Evolutionary conservation across 2,888 invertebrate genomes (phyloP), one percentile per base, ranked within the genome.

Genomic region (Vesta saturnalis): DNA sequence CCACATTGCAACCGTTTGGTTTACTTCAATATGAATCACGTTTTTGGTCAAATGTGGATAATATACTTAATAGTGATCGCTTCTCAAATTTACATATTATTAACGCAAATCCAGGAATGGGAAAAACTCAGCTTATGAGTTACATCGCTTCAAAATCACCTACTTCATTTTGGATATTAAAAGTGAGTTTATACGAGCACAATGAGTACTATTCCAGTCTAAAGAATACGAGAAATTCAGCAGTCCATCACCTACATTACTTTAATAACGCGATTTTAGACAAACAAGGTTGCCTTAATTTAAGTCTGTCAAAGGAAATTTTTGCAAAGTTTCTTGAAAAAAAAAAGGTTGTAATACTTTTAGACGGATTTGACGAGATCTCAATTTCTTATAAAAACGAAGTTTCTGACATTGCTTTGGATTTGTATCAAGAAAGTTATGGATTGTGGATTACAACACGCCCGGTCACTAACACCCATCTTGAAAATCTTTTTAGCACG

Each of bases 21-120:
- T n/a, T 8, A 35, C 6, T 8, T 8, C 10, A 35, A 8, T 8
- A 35, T 6, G 10, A 10, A 35, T 8, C 10, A 35, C 35, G 35
- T 35, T 35, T 10, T 35, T 10, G 35, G 10, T 8, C 6, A 35
- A 10, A 35, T 10, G n/a, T 35, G 6, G 10, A 35, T 10, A 35
- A 8, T 35, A 35, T 35, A 35, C 35, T 6, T 8, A 35, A n/a
- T n/a, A n/a, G n/a, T n/a, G n/a, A n/a, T n/a, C n/a, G n/a, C n/a
- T n/a, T n/a, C n/a, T 47, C n/a, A 47, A 8, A 6, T 12, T 47
- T 14, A n/a, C 14, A 14, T n/a, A 14, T 47, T 30, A 56, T 62
- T 12, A 62, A 52, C 30, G 63, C 63, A 3, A 16, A 21, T n/a
- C 39, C 63, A 1, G 63, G 63, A 1, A 56, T 56, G 63, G 63